Base-by-base conservation (phyloP, 2,888 invertebrate species). In the Bombylius discolor region DNA sequence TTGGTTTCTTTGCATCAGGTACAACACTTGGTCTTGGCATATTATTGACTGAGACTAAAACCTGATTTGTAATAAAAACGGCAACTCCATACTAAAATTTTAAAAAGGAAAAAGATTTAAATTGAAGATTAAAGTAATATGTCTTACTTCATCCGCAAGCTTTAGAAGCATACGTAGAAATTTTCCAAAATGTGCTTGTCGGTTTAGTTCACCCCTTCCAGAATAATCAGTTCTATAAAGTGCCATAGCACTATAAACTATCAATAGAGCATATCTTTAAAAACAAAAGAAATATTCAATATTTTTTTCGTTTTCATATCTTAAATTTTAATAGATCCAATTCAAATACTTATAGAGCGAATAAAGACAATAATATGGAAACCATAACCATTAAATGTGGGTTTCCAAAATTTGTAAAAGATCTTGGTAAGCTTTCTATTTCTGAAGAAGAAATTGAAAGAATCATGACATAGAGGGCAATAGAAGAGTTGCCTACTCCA, bases 51-150 rank as follows among this genome's bases (percentile, higher is more conserved):
- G 96, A 91, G 0, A 99, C 98, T 0, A 98, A 97, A 6, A 99
- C 98, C 76, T 99, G 99, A 75, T 99, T 99, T 0, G 97, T 97
- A 60, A 99, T 95, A 12, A 99, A 86, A 6, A 99, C 96, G 13
- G 97, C 99, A 5, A 99, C 93, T 11, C 99, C 99, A 77, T 94
- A 98, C 88, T 91, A 70, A 55, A 76, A 76, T n/a, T n/a, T 23
- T 23, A 23, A 45, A 45, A 7, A 3, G 46, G 33, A 33, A 14
- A 51, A 13, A 14, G 34, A 33, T 5, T 5, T 14, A n/a, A 44
- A 44, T n/a, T 36, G 34, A 36, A 36, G 5, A 1, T 36, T 4
- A 36, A 36, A 7, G 34, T 7, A 36, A 36, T n/a, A n/a, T 7
- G 5, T 36, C 4, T 5, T 72, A 90, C 91, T 81, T 98, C 98